Evolutionary conservation across 2,888 invertebrate genomes (phyloP), one percentile per base, ranked within the genome.

Genomic region (Patella depressa): DNA sequence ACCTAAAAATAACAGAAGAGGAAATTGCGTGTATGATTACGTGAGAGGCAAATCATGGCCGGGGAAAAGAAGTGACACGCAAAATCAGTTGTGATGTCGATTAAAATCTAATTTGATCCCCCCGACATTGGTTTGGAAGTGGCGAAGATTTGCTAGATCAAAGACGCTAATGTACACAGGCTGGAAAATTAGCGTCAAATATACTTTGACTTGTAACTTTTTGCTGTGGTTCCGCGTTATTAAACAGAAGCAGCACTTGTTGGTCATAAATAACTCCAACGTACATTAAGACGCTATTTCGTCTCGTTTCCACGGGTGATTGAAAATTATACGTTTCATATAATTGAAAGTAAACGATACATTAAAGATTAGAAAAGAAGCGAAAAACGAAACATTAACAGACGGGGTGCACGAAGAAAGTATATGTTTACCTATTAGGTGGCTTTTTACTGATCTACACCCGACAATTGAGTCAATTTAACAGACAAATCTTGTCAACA

Each of bases 141-240:
- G 24, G 19, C 19, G 24, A 65, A 65, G 19, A 65, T 19, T 65
- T 65, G 65, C 65, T 65, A 65, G 65, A 65, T 65, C 65, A 65
- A 65, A 65, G 65, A 24, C 24, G 12, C 24, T 24, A 14, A 19
- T 65, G 65, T 65, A 65, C 65, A 65, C 65, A 65, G 65, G 19
- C 65, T 65, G 65, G 65, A 65, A 65, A 65, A 65, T 19, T 65
- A 65, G 65, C 65, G 65, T 65, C 65, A 65, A 65, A 65, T 65
- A 65, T 65, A 65, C 65, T 65, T 24, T 19, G 65, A 24, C 65
- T 65, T 65, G 65, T 65, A 24, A 65, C 12, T 3, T 65, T 65
- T 65, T 65, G 65, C 65, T 19, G 11, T 9, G 19, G 65, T 65
- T 65, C 65, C 24, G 65, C 19, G 65, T 65, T 65, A 65, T 65